Conservation (phyloP, 2,113 vertebrate genomes). For the Cettia cetti region DNA sequence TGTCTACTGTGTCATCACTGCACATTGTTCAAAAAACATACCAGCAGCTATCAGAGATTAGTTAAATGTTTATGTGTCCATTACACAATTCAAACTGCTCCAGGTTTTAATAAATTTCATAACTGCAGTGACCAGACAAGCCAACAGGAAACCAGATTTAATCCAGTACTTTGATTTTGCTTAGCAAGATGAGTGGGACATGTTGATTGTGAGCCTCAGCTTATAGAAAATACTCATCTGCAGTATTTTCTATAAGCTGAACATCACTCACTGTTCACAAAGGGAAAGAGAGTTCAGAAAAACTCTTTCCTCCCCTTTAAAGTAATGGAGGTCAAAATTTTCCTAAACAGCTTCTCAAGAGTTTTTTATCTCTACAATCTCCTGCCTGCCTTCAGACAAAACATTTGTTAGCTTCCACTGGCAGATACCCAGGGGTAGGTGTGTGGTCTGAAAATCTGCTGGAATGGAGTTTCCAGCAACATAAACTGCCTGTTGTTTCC, state of each 20-base stretch:
- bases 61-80: not conserved
- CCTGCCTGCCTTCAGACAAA: not conserved
- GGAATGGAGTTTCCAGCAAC: not conserved
- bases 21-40: not conserved
- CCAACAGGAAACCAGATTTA: not conserved
- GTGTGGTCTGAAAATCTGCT: conserved; percentile 34
- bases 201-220: not conserved
- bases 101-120: not conserved
- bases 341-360: not conserved
- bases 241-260: not conserved
- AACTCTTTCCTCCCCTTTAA: not conserved
- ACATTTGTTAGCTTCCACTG: not conserved
- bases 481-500: conserved; percentile 6
- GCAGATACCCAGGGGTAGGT: not conserved
- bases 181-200: not conserved
- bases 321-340: not conserved
- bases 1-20: not conserved
- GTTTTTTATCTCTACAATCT: not conserved
- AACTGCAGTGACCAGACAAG: not conserved
- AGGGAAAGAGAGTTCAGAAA: not conserved
- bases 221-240: not conserved
- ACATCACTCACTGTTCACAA: not conserved
- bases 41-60: not conserved
- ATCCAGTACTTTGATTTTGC: not conserved
- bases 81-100: not conserved